These are phyloP conservation scores for Dendrocopos noguchii DNA, from an alignment of 2,113 vertebrate species.

Conservation along the genomic window DNA sequence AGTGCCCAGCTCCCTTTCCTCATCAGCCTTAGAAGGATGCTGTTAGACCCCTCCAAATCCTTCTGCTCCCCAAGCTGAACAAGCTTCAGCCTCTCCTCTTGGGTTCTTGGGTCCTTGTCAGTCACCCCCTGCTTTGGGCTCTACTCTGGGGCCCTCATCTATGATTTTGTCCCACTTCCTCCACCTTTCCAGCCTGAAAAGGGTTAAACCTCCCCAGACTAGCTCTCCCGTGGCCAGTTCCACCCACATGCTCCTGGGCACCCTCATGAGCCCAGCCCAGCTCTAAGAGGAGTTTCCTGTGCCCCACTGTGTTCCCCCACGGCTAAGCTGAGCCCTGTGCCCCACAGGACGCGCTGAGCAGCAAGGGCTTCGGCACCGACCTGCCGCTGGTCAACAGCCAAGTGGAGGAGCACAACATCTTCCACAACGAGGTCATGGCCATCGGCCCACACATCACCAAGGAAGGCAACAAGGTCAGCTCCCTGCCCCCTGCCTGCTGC, in stretches of 20 bases:
- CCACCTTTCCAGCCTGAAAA: background rate
- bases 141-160: background rate
- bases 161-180: background rate
- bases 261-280: background rate
- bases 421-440: conserved; percentile 96
- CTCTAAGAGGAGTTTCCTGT: background rate
- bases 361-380: conserved; percentile 89
- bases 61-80: background rate
- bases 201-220: background rate
- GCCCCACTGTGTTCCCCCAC: rapidly evolving
- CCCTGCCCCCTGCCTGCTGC: background rate
- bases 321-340: background rate
- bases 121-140: background rate
- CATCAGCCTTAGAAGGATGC: background rate
- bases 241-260: rapidly evolving
- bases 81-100: background rate
- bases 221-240: background rate
- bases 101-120: background rate
- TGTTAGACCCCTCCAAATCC: background rate
- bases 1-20: background rate
- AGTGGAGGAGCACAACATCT: conserved; percentile 95
- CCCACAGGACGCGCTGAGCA: conserved; percentile 80
- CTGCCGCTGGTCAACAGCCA: conserved; percentile 89
- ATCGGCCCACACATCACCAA: conserved; percentile 87
- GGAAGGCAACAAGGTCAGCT: conserved; percentile 79